phyloP scores from a whole-genome alignment of 2,797 vertebrate genomes.

The Megaceryle alcyon region DNA sequence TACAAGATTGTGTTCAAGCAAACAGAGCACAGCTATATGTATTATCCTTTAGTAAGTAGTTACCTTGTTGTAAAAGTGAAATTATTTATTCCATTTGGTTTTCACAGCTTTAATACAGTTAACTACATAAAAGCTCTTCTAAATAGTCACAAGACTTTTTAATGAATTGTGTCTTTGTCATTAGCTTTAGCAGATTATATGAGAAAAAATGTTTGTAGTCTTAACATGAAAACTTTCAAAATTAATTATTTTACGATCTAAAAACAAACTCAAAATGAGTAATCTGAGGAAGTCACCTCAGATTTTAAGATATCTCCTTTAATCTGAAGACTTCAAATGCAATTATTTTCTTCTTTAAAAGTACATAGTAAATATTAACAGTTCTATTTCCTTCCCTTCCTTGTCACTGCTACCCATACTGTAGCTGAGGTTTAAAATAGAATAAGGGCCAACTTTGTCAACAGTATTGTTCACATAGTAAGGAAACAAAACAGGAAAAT shows the following conservation, averaged over 20 bases:
- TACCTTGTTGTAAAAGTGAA: neutral
- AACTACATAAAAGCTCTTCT: conserved; percentile 7
- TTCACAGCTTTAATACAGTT: conserved; percentile 5
- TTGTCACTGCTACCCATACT: neutral
- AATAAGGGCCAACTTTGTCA: neutral
- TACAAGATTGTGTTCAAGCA: neutral
- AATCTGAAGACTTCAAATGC: neutral
- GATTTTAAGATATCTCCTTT: neutral
- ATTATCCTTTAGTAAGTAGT: neutral
- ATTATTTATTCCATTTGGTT: neutral
- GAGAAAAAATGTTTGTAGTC: neutral
- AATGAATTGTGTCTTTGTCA: conserved; percentile 34
- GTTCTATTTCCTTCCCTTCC: neutral
- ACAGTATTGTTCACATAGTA: neutral
- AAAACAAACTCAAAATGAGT: neutral
- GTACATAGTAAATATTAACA: neutral
- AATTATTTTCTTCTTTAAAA: neutral
- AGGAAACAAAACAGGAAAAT: neutral
- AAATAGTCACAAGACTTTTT: conserved; percentile 22
- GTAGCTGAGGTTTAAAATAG: neutral
- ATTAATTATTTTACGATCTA: neutral
- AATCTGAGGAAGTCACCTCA: neutral
- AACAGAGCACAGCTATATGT: neutral
- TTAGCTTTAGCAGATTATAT: conserved; percentile 1
- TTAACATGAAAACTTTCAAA: neutral